Conservation (phyloP, 2,797 vertebrate species). For the Pelobates cultripes region DNA sequence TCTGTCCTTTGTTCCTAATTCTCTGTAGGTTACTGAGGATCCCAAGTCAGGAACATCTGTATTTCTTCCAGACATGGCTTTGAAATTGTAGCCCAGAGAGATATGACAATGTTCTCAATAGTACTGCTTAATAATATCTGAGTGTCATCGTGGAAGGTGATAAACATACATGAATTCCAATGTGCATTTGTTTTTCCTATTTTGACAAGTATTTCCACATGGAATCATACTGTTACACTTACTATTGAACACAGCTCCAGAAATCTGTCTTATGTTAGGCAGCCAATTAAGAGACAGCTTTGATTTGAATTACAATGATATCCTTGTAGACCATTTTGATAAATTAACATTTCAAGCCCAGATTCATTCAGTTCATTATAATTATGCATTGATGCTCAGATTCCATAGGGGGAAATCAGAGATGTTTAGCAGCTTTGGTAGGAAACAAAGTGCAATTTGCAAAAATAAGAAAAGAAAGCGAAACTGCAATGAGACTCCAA, state of each 20-base stretch:
- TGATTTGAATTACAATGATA: slow-evolving; percentile 17
- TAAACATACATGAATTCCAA: slow-evolving; percentile 34
- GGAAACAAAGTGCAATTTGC: background rate
- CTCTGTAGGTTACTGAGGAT: background rate
- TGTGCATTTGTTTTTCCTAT: slow-evolving; percentile 23
- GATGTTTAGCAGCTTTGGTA: slow-evolving; percentile 5
- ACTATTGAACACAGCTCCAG: slow-evolving; percentile 16
- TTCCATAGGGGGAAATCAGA: slow-evolving; percentile 9
- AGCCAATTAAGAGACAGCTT: slow-evolving; percentile 20
- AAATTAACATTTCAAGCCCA: slow-evolving; percentile 27
- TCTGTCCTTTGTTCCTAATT: no score
- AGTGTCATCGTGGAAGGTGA: slow-evolving; percentile 48
- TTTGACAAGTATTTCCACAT: slow-evolving; percentile 47
- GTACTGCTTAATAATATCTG: slow-evolving; percentile 51
- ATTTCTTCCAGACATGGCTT: slow-evolving; percentile 13
- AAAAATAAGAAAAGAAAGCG: background rate
- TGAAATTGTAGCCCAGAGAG: slow-evolving; percentile 11
- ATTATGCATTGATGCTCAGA: slow-evolving; percentile 16
- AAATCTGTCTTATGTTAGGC: slow-evolving; percentile 17
- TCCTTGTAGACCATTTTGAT: slow-evolving; percentile 24
- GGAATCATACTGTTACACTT: slow-evolving; percentile 39
- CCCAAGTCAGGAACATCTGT: slow-evolving; percentile 10
- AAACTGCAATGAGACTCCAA: background rate
- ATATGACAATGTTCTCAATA: slow-evolving; percentile 21
- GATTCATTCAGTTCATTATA: slow-evolving; percentile 18